These are phyloP conservation scores for Apamea sordens DNA, from an alignment of 2,888 invertebrate species.

Conservation along the genomic window DNA sequence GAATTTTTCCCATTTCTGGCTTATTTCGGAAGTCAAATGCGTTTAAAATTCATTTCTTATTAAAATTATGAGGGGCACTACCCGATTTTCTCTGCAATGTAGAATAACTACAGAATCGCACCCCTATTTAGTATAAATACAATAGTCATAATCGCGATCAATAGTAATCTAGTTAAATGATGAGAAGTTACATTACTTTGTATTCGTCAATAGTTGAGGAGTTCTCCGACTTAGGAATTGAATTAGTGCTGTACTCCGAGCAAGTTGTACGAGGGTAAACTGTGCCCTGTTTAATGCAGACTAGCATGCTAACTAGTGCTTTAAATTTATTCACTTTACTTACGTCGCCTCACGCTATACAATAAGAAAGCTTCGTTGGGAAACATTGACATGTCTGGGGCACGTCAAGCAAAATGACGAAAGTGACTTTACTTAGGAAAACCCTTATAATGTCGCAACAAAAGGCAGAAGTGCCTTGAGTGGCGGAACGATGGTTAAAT, in stretches of 20 bases:
- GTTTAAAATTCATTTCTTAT: constrained; percentile 43
- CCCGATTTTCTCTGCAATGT: not conserved
- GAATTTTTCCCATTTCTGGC: constrained; percentile 34
- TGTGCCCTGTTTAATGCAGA: constrained; percentile 29
- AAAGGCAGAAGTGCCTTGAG: not conserved
- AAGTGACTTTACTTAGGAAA: constrained; percentile 15
- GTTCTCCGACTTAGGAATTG: constrained; percentile 35
- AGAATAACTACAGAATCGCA: constrained; percentile 58
- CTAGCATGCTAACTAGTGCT: constrained; percentile 46
- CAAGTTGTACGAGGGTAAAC: constrained; percentile 24
- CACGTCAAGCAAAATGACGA: constrained; percentile 15
- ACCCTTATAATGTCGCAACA: constrained; percentile 1
- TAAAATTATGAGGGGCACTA: constrained; percentile 29
- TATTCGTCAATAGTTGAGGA: constrained; percentile 52
- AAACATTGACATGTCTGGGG: constrained; percentile 15
- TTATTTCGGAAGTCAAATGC: constrained; percentile 33
- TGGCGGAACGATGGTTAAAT: not conserved
- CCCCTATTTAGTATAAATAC: constrained; percentile 38
- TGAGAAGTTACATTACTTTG: constrained; percentile 38
- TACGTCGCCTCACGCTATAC: constrained; percentile 10
- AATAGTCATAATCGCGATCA: constrained; percentile 36
- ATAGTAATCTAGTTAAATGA: constrained; percentile 26
- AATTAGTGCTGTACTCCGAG: constrained; percentile 26
- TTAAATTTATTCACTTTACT: constrained; percentile 19
- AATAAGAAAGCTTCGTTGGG: constrained; percentile 10